phyloP scores from a whole-genome alignment of 2,113 vertebrate species.

The Sisor rabdophorus region DNA sequence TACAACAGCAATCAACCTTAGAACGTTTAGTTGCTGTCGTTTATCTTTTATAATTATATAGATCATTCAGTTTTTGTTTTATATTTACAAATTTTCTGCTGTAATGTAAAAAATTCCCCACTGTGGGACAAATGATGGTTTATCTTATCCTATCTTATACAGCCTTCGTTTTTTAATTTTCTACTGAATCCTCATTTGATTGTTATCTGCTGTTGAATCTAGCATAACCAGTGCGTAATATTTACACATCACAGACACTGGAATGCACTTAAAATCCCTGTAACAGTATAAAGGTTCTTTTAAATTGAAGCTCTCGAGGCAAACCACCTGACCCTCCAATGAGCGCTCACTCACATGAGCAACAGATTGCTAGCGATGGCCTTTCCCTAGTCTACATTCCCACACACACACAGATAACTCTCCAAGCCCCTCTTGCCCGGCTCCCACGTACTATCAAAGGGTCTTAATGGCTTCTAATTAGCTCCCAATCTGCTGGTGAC shows the following conservation, averaged over 20 bases:
- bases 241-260: not conserved
- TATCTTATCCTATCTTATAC: too few relatives aligned
- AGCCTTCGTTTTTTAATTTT: not conserved
- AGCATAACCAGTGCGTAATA: not conserved
- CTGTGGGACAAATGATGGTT: too few relatives aligned
- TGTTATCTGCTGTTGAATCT: not conserved
- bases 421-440: constrained; percentile 67
- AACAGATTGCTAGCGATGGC: constrained; percentile 38
- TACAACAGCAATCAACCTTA: too few relatives aligned
- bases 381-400: not conserved
- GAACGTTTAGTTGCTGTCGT: too few relatives aligned
- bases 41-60: too few relatives aligned
- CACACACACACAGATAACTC: constrained; percentile 43
- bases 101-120: too few relatives aligned
- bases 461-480: constrained; percentile 82
- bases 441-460: constrained; percentile 81
- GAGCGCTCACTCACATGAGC: not conserved
- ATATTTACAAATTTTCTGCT: too few relatives aligned
- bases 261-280: not conserved
- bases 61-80: too few relatives aligned
- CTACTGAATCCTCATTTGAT: not conserved
- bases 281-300: not conserved
- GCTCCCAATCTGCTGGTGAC: constrained; percentile 82
- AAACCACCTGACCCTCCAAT: constrained; percentile 19
- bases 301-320: not conserved